Base-by-base conservation (phyloP, 2,888 invertebrate species). In the Zootermopsis nevadensis region DNA sequence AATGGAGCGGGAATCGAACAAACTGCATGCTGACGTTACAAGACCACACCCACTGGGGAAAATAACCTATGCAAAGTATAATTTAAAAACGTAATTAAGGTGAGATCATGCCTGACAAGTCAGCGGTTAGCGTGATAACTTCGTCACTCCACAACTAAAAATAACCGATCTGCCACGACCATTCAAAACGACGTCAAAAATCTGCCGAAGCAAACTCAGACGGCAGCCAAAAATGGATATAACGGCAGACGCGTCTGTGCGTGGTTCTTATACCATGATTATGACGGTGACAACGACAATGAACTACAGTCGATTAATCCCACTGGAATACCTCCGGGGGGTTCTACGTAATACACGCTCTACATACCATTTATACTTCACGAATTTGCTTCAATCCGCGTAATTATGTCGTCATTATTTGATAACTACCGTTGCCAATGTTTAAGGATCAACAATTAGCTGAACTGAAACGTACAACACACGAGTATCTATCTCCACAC, bases 1-100 rank as follows among this genome's bases (percentile, higher is more conserved):
- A 60, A 60, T 60, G 60, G 60, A 60, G 60, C 60, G 60, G 60
- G 60, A 60, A 60, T 60, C 60, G 60, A 60, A 60, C 27, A 4
- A n/a, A 27, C 48, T 48, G 48, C 48, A 48, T 19, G 27, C 15
- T 60, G 60, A 60, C 60, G 60, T 60, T 27, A 60, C 27, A 27
- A 27, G 60, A 27, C 60, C 8, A 60, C 60, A 27, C 60, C 60
- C 55, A 22, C 55, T n/a, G n/a, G 60, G 60, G n/a, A 60, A 60
- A 27, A n/a, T n/a, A 60, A n/a, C 27, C 4, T 10, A 12, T 8
- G n/a, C 1, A 22, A 15, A 19, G 55, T 12, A n/a, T 0, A 15
- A 1, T n/a, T 55, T n/a, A 55, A 55, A 12, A 19, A n/a, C n/a
- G n/a, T n/a, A n/a, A n/a, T n/a, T n/a, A n/a, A n/a, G n/a, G n/a